Conservation (phyloP, 1,140 invertebrate genomes). For the Listronotus bonariensis region DNA sequence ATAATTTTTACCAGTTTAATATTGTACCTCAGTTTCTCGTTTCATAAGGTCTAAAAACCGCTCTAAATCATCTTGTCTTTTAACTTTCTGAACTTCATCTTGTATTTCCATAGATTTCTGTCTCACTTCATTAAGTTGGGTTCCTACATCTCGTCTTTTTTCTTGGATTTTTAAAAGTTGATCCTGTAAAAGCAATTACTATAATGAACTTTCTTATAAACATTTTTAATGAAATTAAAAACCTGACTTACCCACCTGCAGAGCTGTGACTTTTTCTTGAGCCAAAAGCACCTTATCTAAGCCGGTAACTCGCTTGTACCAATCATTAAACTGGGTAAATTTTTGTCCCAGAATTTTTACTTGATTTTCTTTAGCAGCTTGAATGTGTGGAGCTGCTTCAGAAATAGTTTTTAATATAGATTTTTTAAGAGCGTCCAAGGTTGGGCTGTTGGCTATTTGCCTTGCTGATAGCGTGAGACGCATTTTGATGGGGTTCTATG, state of each 20-base stretch:
- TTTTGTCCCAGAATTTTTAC: constrained; percentile 47
- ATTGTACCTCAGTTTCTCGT: constrained; percentile 52
- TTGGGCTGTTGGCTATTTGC: constrained; percentile 26
- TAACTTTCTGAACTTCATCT: constrained; percentile 51
- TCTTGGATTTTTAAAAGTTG: constrained; percentile 48
- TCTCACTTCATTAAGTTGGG: constrained; percentile 44
- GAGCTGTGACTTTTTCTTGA: constrained; percentile 57
- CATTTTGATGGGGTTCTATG: constrained; percentile 14
- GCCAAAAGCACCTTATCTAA: constrained; percentile 58
- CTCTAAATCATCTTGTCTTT: constrained; percentile 49
- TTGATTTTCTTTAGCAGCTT: constrained; percentile 33
- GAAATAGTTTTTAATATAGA: constrained; percentile 29
- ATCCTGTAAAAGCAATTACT: constrained; percentile 42
- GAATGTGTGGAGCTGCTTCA: constrained; percentile 33
- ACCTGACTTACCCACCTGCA: constrained; percentile 45
- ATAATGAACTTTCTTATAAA: too few relatives aligned
- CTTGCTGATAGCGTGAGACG: constrained; percentile 6
- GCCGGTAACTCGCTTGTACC: constrained; percentile 58
- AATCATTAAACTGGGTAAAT: constrained; percentile 53
- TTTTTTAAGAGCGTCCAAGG: constrained; percentile 32
- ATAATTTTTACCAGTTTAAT: too few relatives aligned
- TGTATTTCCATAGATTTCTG: constrained; percentile 50
- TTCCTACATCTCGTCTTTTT: constrained; percentile 46
- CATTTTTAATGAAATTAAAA: too few relatives aligned
- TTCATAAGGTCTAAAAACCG: constrained; percentile 50